Percentiles rank a stretch among this genome's conserved stretches.
phyloP scores from a whole-genome alignment of 2,113 vertebrate species.

The Litocranius walleri region DNA sequence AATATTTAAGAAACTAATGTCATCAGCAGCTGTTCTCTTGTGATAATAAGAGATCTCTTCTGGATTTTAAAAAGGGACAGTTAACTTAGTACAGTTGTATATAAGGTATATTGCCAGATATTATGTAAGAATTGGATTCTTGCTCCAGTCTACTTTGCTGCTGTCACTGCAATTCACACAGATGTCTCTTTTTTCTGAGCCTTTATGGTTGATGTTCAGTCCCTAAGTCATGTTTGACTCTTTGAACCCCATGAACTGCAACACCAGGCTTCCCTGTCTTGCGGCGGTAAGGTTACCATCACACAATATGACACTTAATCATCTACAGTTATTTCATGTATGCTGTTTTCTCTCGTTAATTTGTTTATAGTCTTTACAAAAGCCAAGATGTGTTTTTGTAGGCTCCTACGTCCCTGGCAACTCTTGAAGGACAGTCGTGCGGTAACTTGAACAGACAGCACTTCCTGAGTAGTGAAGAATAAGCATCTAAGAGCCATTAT shows the following conservation, averaged over 20 bases:
- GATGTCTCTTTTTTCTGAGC: neutral
- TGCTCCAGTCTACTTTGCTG: neutral
- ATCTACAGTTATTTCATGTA: neutral
- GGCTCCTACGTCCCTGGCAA: neutral
- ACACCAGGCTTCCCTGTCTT: neutral
- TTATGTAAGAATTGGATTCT: neutral
- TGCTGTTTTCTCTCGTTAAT: neutral
- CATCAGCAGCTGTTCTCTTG: neutral
- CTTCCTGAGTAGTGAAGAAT: neutral
- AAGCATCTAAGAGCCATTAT: neutral
- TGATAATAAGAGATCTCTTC: neutral
- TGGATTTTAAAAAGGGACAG: neutral
- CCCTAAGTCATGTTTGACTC: neutral
- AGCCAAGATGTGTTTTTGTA: neutral
- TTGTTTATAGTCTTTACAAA: neutral
- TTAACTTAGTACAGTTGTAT: neutral
- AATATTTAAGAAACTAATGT: neutral
- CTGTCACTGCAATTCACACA: neutral
- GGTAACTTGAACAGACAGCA: neutral
- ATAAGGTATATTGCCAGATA: neutral
- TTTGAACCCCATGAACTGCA: neutral
- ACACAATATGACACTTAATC: neutral
- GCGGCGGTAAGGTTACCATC: neutral
- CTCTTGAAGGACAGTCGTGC: neutral
- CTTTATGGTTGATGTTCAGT: neutral